phyloP scores from a whole-genome alignment of 1,140 invertebrate species.

The Drosophila novamexicana region DNA sequence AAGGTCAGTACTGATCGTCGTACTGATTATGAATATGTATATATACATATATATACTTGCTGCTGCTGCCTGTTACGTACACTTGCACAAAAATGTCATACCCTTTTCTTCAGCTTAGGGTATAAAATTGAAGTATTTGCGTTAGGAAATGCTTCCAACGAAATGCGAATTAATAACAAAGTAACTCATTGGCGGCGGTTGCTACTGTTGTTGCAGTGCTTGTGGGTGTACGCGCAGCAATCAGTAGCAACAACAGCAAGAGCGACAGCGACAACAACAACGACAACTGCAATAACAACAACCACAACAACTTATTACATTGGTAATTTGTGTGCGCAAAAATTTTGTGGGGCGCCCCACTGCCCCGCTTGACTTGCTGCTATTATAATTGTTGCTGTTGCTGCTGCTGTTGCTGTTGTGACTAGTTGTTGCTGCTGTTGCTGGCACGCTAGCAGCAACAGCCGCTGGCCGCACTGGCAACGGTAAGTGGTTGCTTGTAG shows the following conservation, averaged over 20 bases:
- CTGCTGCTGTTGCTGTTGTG: slow-evolving; percentile 6
- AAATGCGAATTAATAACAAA: slow-evolving; percentile 71
- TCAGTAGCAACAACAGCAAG: slow-evolving; percentile 35
- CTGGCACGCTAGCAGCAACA: slow-evolving; percentile 35
- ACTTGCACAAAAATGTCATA: no score
- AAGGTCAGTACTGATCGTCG: no score
- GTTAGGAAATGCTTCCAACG: slow-evolving; percentile 65
- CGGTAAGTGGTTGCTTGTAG: background rate
- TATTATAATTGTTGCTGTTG: slow-evolving; percentile 21
- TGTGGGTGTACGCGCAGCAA: slow-evolving; percentile 45
- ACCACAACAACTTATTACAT: slow-evolving; percentile 57
- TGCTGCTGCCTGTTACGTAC: no score
- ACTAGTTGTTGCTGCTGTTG: slow-evolving; percentile 18
- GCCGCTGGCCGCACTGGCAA: slow-evolving; percentile 9
- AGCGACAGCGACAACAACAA: slow-evolving; percentile 33
- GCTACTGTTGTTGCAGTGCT: slow-evolving; percentile 3
- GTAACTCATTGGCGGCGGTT: slow-evolving; percentile 24
- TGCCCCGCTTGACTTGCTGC: slow-evolving; percentile 50
- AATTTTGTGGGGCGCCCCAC: slow-evolving; percentile 42
- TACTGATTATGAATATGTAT: no score
- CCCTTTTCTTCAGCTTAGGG: no score
- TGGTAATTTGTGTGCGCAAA: slow-evolving; percentile 60
- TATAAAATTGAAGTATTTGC: slow-evolving; percentile 56
- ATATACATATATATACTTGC: no score
- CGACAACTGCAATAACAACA: slow-evolving; percentile 32